Evolutionary conservation across 2,797 vertebrate genomes (phyloP).

Genomic region (Sciaenops ocellatus): DNA sequence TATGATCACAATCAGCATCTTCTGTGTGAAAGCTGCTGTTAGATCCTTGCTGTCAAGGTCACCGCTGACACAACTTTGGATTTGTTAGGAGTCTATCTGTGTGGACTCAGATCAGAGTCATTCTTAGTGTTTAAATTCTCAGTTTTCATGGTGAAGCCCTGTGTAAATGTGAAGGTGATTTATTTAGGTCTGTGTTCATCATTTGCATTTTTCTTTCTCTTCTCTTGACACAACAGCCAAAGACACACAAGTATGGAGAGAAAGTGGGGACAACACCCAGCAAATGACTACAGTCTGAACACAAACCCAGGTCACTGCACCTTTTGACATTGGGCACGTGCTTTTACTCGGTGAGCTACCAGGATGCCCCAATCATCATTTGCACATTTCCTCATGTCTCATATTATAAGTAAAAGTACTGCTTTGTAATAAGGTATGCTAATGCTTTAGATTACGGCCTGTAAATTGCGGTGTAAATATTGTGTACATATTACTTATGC

Average conservation of each 20-base stretch:
- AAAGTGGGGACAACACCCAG: too few relatives aligned
- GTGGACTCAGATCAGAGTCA: neutral
- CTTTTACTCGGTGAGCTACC: too few relatives aligned
- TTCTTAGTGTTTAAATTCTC: neutral
- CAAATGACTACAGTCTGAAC: too few relatives aligned
- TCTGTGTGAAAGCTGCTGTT: slow-evolving; percentile 13
- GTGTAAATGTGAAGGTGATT: slow-evolving; percentile 5
- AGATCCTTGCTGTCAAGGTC: slow-evolving; percentile 60
- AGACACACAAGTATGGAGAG: too few relatives aligned
- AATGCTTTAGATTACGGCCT: neutral
- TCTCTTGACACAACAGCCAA: too few relatives aligned
- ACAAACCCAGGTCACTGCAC: too few relatives aligned
- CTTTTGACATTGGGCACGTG: too few relatives aligned
- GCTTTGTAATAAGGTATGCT: neutral
- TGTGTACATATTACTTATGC: neutral
- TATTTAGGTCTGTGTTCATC: neutral
- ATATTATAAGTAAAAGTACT: too few relatives aligned
- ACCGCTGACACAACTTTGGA: slow-evolving; percentile 32
- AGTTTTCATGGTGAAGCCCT: slow-evolving; percentile 21
- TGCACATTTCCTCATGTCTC: neutral
- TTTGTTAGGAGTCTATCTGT: slow-evolving; percentile 39
- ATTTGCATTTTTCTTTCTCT: too few relatives aligned
- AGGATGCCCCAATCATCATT: too few relatives aligned
- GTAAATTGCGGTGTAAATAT: neutral
- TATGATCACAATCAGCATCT: slow-evolving; percentile 65